These are phyloP conservation scores for Chaetodon trifascialis DNA, from an alignment of 2,113 vertebrate species.

Conservation along the genomic window DNA sequence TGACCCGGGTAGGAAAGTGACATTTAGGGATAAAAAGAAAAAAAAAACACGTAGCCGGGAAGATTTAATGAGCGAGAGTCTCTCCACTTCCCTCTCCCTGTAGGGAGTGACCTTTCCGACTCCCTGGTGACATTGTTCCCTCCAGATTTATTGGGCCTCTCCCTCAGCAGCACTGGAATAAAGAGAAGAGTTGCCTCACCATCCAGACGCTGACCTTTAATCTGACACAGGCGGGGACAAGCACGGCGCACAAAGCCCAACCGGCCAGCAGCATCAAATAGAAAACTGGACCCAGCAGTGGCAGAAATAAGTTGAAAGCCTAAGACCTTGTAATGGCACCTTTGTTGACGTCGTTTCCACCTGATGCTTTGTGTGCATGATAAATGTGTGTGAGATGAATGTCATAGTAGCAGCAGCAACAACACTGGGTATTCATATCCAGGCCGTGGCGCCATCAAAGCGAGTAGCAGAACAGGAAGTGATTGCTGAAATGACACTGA, in stretches of 20 bases:
- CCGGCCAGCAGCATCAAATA: conserved; percentile 64
- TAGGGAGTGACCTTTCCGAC: conserved; percentile 83
- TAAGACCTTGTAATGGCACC: conserved; percentile 37
- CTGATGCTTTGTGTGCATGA: conserved; percentile 49
- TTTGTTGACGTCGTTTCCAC: conserved; percentile 64
- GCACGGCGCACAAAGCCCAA: conserved; percentile 34
- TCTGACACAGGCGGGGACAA: conserved; percentile 72
- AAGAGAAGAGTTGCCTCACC: conserved; percentile 72
- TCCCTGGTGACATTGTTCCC: conserved; percentile 79
- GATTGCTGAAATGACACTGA: conserved; percentile 24
- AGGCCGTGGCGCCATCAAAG: conserved; percentile 29
- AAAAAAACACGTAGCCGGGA: conserved; percentile 51
- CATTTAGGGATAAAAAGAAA: conserved; percentile 74
- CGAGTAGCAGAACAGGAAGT: conserved; percentile 13
- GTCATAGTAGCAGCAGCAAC: background rate
- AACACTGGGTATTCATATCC: conserved; percentile 9
- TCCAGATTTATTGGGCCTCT: conserved; percentile 82
- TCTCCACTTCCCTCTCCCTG: conserved; percentile 70
- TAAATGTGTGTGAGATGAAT: conserved; percentile 55
- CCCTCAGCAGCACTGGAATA: conserved; percentile 69
- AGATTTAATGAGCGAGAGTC: conserved; percentile 83
- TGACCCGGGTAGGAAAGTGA: conserved; percentile 79
- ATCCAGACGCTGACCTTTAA: conserved; percentile 81
- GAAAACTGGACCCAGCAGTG: conserved; percentile 41
- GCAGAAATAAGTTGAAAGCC: conserved; percentile 60